These are phyloP conservation scores for Thunnus thynnus DNA, from an alignment of 2,113 vertebrate species.

Conservation along the genomic window DNA sequence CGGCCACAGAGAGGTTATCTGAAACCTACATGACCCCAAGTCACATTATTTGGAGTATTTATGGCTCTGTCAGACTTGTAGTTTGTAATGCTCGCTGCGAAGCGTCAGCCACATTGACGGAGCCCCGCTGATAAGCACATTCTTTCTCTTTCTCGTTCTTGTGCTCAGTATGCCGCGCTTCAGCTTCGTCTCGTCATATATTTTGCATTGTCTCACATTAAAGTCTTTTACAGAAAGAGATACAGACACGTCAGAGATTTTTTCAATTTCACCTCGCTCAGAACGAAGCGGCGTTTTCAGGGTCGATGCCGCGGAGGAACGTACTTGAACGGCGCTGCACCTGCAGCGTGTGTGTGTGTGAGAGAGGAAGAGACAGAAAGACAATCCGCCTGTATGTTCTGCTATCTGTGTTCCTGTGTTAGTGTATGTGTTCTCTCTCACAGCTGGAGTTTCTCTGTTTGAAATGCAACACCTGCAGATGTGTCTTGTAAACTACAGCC, in stretches of 20 bases:
- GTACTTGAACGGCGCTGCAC: constrained; percentile 47
- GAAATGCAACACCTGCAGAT: constrained; percentile 84
- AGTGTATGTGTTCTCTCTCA: constrained; percentile 49
- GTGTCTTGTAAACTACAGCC: constrained; percentile 75
- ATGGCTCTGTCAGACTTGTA: constrained; percentile 43
- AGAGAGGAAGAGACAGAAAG: constrained; percentile 26
- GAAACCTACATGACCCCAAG: constrained; percentile 40
- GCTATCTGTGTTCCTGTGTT: constrained; percentile 49
- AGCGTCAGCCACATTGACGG: constrained; percentile 26
- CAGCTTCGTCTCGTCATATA: constrained; percentile 45
- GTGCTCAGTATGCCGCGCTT: constrained; percentile 37
- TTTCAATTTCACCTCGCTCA: constrained; percentile 58
- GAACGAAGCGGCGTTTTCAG: constrained; percentile 39
- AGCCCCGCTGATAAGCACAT: constrained; percentile 45
- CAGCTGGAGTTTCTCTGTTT: constrained; percentile 73
- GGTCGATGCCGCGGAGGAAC: constrained; percentile 39
- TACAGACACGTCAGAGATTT: constrained; percentile 66
- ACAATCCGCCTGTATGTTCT: constrained; percentile 52
- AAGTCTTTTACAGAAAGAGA: constrained; percentile 61
- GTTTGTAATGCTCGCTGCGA: constrained; percentile 26
- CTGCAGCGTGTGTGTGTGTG: constrained; percentile 54
- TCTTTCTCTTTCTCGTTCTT: constrained; percentile 13
- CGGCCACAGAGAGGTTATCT: constrained; percentile 44
- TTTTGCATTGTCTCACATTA: constrained; percentile 42
- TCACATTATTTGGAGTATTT: constrained; percentile 52